Evolutionary conservation across 37 sponge, comb jelly and placozoan genomes (phyloP).

Genomic region (Hexactinellida sp.): DNA sequence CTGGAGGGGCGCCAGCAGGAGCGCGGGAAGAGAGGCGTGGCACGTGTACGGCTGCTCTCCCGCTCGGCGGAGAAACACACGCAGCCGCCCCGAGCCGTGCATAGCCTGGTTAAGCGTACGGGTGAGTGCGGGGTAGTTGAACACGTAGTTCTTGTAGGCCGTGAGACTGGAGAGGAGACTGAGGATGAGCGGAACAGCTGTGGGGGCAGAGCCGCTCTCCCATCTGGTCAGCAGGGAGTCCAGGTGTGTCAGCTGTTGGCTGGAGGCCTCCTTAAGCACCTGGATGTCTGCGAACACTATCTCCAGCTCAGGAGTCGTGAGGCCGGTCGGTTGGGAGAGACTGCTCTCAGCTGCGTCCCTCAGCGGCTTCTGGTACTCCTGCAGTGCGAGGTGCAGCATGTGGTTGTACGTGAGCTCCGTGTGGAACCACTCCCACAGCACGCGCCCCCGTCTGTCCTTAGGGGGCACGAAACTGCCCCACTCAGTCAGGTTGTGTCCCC

Average conservation of each 20-base stretch:
- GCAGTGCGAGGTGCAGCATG: not conserved
- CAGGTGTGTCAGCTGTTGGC: not conserved
- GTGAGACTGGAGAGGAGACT: not conserved
- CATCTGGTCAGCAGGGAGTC: not conserved
- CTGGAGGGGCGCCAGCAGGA: not conserved
- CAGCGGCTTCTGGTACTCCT: not conserved
- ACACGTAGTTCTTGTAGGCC: not conserved
- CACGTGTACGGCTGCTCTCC: not conserved
- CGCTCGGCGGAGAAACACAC: not conserved
- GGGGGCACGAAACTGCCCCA: not conserved
- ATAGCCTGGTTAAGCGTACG: not conserved
- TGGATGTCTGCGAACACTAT: not conserved
- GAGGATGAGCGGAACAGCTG: not conserved
- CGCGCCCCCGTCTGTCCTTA: not conserved
- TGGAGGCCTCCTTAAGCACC: not conserved
- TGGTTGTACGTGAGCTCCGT: not conserved
- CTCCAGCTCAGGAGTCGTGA: not conserved
- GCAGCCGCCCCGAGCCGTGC: not conserved
- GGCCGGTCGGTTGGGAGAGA: not conserved
- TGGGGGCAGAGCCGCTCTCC: not conserved
- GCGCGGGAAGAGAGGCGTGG: not conserved
- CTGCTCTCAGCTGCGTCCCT: not conserved
- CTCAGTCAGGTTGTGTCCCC: slow-evolving; percentile 3
- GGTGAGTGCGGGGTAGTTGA: not conserved
- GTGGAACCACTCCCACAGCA: slow-evolving; percentile 1